Percentiles rank a stretch among this genome's conserved stretches.
Evolutionary conservation across 2,888 invertebrate genomes (phyloP).

Genomic region (Gnatocerus cornutus): DNA sequence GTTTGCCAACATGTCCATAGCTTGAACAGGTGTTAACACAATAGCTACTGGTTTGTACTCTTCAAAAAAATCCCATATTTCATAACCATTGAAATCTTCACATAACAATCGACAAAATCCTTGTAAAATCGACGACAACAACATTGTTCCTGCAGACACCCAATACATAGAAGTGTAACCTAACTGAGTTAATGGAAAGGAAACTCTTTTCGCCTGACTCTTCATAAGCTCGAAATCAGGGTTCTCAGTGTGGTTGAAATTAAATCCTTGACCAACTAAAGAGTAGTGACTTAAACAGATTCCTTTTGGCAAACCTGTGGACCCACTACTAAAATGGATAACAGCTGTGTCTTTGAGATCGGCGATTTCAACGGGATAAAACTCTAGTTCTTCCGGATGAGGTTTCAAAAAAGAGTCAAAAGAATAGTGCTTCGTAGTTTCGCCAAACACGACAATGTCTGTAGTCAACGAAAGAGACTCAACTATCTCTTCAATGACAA

Average conservation of each 20-base stretch:
- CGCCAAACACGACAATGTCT: slow-evolving; percentile 3
- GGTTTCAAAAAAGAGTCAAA: not conserved
- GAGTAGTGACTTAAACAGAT: slow-evolving; percentile 15
- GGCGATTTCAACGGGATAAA: slow-evolving; percentile 23
- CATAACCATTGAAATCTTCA: slow-evolving; percentile 21
- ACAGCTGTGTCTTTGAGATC: slow-evolving; percentile 55
- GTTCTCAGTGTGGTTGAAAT: not conserved
- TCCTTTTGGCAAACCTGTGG: slow-evolving; percentile 56
- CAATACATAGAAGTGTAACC: slow-evolving; percentile 30
- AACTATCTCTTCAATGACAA: slow-evolving; percentile 3
- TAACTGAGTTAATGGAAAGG: slow-evolving; percentile 15
- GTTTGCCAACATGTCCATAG: slow-evolving; percentile 18
- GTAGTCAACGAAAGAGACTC: slow-evolving; percentile 5
- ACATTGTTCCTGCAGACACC: slow-evolving; percentile 18
- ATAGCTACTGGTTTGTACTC: slow-evolving; percentile 44
- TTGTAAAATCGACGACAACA: not conserved
- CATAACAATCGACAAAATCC: slow-evolving; percentile 22
- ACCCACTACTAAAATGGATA: slow-evolving; percentile 66
- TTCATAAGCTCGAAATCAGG: slow-evolving; percentile 12
- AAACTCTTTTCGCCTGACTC: slow-evolving; percentile 1
- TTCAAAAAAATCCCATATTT: slow-evolving; percentile 25
- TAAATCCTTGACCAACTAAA: slow-evolving; percentile 4
- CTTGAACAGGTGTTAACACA: slow-evolving; percentile 13
- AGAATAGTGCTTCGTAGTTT: not conserved
- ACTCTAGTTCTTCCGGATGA: slow-evolving; percentile 14